Base-by-base conservation (phyloP, 2,113 vertebrate species). In the Theristicus caerulescens region DNA sequence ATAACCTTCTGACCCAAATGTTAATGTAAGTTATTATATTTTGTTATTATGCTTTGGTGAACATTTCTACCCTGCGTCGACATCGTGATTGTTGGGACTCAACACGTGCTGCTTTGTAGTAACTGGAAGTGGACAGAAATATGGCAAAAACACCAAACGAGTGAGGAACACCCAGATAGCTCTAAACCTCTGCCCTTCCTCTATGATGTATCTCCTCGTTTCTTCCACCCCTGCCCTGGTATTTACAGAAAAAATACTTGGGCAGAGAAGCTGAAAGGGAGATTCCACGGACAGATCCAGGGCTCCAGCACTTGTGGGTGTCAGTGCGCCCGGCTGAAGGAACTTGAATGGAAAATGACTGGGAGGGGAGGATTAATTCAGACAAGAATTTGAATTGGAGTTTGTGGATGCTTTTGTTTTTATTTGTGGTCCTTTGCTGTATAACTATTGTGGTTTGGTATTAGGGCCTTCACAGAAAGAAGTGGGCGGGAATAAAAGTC, bases 371-470 rank as follows among this genome's bases (percentile, higher is more conserved):
- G 40, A 34, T 83, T 88, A 85, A 57, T 82, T 72, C 34, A 57
- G 46, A 47, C 25, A 86, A 74, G 64, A 87, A 87, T 85, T 59
- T 61, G 83, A 78, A 62, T 7, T 59, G 64, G 51, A 83, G 47
- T 90, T 94, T 79, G 54, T 90, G 91, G 57, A 82, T 79, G 67
- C 40, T 90, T 91, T 72, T 81, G 52, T 2, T 79, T 87, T 55
- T 94, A 42, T 93, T 92, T 95, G 72, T 73, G 81, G 71, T 80
- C 67, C 93, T 94, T 42, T 67, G 38, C 66, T 86, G 27, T 86
- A 2, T 77, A 77, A 80, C 38, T 69, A 0, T 32, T 86, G 71
- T 55, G 67, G 82, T 92, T 96, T 11, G 6, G 32, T 88, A 34
- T 1, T 57, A 42, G 40, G 66, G 46, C 69, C 67, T 86, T 87